Percentiles rank a stretch among this genome's conserved stretches.
Conservation (phyloP, 2,888 invertebrate species). For the Drosophila ezoana region DNA sequence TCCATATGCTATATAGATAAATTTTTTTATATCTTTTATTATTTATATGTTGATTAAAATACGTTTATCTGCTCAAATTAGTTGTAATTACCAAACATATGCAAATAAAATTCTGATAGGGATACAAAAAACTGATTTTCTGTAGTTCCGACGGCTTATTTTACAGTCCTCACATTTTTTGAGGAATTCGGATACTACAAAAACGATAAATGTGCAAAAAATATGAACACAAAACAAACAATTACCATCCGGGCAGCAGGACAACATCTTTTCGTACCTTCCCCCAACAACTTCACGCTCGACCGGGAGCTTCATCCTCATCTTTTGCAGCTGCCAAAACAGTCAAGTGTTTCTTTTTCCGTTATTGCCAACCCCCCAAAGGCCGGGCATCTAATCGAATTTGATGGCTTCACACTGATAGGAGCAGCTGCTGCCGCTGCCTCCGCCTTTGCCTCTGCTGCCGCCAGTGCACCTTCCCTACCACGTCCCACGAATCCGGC, state of each 20-base stretch:
- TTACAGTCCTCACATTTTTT: neutral
- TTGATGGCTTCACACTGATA: slow-evolving; percentile 83
- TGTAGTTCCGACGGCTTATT: slow-evolving; percentile 15
- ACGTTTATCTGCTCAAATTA: neutral
- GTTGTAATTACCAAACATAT: slow-evolving; percentile 19
- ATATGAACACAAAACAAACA: slow-evolving; percentile 70
- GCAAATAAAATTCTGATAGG: slow-evolving; percentile 13
- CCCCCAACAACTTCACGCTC: slow-evolving; percentile 33
- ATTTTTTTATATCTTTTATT: neutral
- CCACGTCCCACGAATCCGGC: slow-evolving; percentile 37
- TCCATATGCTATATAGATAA: slow-evolving; percentile 6
- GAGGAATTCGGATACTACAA: slow-evolving; percentile 7
- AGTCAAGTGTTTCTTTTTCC: slow-evolving; percentile 69
- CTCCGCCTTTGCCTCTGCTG: slow-evolving; percentile 45
- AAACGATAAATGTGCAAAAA: slow-evolving; percentile 47
- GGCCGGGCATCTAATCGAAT: slow-evolving; percentile 76
- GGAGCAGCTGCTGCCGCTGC: slow-evolving; percentile 69
- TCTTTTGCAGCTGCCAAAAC: slow-evolving; percentile 76
- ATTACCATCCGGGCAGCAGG: slow-evolving; percentile 54
- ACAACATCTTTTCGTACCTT: slow-evolving; percentile 38
- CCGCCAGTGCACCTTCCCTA: slow-evolving; percentile 42
- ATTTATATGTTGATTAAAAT: neutral
- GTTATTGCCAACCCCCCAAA: slow-evolving; percentile 54
- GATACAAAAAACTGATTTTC: slow-evolving; percentile 5
- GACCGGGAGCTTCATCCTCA: slow-evolving; percentile 36